A percentile compares a stretch with the other conserved stretches of the same genome.
Conservation (phyloP, 2,888 invertebrate species). For the Netelia inedita region DNA sequence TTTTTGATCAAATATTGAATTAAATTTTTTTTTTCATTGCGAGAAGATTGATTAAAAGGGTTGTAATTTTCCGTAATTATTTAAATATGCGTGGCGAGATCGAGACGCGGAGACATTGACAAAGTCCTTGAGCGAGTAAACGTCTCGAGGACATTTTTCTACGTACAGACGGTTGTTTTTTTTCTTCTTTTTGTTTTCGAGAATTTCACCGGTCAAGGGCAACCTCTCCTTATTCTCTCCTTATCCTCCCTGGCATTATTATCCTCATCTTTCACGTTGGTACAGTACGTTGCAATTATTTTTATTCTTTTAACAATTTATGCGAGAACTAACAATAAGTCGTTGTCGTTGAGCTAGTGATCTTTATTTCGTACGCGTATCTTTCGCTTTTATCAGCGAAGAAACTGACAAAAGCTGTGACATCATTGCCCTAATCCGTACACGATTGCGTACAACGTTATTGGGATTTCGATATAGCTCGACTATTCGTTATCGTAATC, state of each 20-base stretch:
- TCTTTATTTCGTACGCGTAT: neutral
- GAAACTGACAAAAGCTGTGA: neutral
- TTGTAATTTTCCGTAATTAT: neutral
- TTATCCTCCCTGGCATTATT: neutral
- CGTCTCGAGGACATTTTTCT: slow-evolving; percentile 60
- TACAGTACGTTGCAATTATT: neutral
- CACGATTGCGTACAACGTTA: neutral
- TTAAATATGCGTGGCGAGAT: neutral
- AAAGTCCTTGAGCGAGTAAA: slow-evolving; percentile 56
- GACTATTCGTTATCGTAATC: neutral
- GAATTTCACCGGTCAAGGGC: slow-evolving; percentile 56
- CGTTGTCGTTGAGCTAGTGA: neutral
- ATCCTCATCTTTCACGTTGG: neutral
- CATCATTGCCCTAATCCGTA: neutral
- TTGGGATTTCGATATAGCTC: neutral
- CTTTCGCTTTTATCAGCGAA: neutral
- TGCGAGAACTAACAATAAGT: neutral
- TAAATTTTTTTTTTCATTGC: neutral
- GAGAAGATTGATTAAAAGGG: neutral
- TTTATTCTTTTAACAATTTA: neutral
- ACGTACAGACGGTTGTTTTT: slow-evolving; percentile 6
- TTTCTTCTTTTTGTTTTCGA: slow-evolving; percentile 41
- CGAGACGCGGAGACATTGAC: slow-evolving; percentile 41
- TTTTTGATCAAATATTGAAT: neutral
- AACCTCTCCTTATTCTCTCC: slow-evolving; percentile 8